Conservation (phyloP, 2,797 vertebrate species). For the Mormyrops attenuatus region DNA sequence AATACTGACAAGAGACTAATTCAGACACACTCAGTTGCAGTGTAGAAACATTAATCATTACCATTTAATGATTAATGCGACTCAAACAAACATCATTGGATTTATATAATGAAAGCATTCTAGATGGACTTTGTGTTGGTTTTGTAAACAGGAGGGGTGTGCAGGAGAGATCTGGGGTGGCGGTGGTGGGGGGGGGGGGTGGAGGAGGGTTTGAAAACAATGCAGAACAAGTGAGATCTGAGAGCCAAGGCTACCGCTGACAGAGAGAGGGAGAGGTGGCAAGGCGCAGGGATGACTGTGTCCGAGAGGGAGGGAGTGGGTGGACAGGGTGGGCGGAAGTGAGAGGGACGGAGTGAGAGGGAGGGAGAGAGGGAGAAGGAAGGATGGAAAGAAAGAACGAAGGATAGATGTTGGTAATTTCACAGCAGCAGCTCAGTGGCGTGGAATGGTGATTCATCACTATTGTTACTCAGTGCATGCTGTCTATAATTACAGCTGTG, state of each 20-base stretch:
- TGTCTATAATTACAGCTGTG: neutral
- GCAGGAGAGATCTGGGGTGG: neutral
- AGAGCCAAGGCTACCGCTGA: constrained; percentile 13
- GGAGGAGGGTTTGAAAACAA: neutral
- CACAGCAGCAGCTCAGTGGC: neutral
- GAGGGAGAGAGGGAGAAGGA: constrained; percentile 32
- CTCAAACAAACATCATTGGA: neutral
- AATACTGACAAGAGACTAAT: neutral
- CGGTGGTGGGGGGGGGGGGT: neutral
- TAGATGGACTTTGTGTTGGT: constrained; percentile 6
- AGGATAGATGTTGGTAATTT: constrained; percentile 18
- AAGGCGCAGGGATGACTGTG: constrained; percentile 22
- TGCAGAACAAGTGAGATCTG: neutral
- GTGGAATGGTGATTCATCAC: constrained; percentile 15
- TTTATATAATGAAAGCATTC: constrained; percentile 15
- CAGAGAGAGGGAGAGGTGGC: constrained; percentile 16
- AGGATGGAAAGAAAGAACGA: constrained; percentile 31
- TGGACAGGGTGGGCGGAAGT: constrained; percentile 42
- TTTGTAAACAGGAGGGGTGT: constrained; percentile 12
- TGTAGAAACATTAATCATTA: neutral
- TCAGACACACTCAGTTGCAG: neutral
- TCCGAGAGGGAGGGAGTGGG: constrained; percentile 23
- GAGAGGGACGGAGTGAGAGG: constrained; percentile 22
- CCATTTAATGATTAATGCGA: neutral
- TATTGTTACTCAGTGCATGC: constrained; percentile 10